Evolutionary conservation across 2,797 vertebrate species (phyloP), one percentile per base, ranked within the genome.

Genomic region (Huso huso): DNA sequence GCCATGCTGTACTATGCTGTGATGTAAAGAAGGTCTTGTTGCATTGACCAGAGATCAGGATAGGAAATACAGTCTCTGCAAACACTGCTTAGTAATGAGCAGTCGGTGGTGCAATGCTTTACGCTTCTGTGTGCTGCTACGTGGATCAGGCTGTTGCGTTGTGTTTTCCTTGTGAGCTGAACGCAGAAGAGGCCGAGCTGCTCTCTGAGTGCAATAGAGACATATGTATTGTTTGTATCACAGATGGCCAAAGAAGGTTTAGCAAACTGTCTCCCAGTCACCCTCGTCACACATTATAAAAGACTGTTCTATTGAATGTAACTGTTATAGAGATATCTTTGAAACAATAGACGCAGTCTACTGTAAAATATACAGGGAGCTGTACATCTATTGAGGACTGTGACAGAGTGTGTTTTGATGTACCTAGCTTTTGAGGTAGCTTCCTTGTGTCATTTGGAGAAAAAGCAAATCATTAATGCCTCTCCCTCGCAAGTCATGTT

Each of bases 41-140:
- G 15, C 15, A 37, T 37, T 37, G 23, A 37, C 81, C 79, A 75
- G 78, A 84, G 89, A 84, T 91, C 90, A 80, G 82, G 79, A 69
- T 83, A 86, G 77, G 82, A 85, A 90, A 86, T 85, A 82, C 79
- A 75, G 82, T 81, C 86, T 79, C 82, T 73, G 82, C 77, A 81
- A 87, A 84, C 23, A 37, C 23, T 37, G 23, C 2, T 37, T 37
- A 37, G 23, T 37, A 37, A 37, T 37, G 23, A 37, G 23, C 23
- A 37, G 23, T 37, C 23, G 2, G 23, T 3, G 23, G 23, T 37
- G 23, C 23, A 37, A 4, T 37, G 51, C 8, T 53, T 53, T 53
- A 53, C 11, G 6, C 11, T n/a, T 11, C 7, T 58, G 6, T 58
- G 12, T 58, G 55, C 12, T 58, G 12, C 55, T n/a, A 6, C 13